Evolutionary conservation across 2,113 vertebrate species (phyloP), one percentile per base, ranked within the genome.

Genomic region (Potamarius usumacintae): DNA sequence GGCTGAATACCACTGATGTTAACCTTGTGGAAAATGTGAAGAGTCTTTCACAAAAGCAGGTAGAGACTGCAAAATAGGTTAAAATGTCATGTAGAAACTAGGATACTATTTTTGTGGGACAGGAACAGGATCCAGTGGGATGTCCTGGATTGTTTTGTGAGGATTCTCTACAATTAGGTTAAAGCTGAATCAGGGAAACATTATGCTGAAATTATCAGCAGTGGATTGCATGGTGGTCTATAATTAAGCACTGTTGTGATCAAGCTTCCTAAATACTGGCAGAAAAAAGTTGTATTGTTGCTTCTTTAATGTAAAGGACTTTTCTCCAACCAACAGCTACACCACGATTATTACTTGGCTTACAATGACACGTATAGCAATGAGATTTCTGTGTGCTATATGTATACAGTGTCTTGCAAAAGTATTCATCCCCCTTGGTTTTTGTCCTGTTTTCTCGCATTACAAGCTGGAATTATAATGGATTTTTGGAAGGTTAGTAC

Each of bases 91-190:
- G 48, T 5, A 48, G 71, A 77, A 77, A 77, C 10, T 77, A 77
- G 74, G 48, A 77, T 77, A 77, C 74, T 77, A 25, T 77, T 52
- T 77, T 77, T 52, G 22, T 77, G 74, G 48, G 48, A 52, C 48
- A 77, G 25, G 20, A 22, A 25, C 9, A 50, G 22, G 20, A 77
- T 50, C 48, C 22, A 77, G 20, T 77, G 48, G 48, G 48, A 50
- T 77, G 74, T 77, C 74, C 74, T 52, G 48, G 48, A 77, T 25
- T 52, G 74, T 77, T 77, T 77, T 52, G 20, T 77, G 48, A 25
- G 48, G 10, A 77, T 77, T 48, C 20, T 52, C 72, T 25, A 50
- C 18, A 77, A 25, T 52, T 77, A 7, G 50, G 18, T 34, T 22
- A 8, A 48, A 11, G 42, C 11, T 52, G 25, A 30, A 65, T 48